Evolutionary conservation across 2,888 invertebrate species (phyloP).

Genomic region (Heteromyza rotundicornis): DNA sequence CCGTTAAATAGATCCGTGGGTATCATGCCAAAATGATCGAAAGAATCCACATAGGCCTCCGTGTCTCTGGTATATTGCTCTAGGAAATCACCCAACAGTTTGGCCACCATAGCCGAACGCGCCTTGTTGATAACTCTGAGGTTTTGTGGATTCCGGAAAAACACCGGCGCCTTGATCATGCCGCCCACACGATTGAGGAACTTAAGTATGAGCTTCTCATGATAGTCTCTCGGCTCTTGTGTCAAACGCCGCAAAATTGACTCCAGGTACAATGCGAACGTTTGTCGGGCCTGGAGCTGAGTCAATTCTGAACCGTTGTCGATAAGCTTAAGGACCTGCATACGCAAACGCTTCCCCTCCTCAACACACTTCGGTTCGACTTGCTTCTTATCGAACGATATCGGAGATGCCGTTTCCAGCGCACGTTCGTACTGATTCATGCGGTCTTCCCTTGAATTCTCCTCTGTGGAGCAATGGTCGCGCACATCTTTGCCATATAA

Average conservation of each 20-base stretch:
- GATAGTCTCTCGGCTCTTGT: conserved; percentile 56
- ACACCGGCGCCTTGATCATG: conserved; percentile 73
- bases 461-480: conserved; percentile 33
- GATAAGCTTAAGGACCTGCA: conserved; percentile 64
- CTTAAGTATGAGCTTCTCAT: conserved; percentile 71
- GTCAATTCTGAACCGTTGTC: conserved; percentile 71
- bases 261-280: conserved; percentile 79
- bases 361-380: conserved; percentile 59
- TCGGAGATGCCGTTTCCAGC: conserved; percentile 49
- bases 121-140: conserved; percentile 80
- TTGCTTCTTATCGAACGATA: conserved; percentile 53
- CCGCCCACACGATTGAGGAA: conserved; percentile 78
- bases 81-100: conserved; percentile 81
- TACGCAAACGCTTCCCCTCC: conserved; percentile 53
- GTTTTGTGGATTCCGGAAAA: conserved; percentile 65
- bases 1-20: conserved; percentile 66
- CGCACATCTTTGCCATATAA: conserved; percentile 69
- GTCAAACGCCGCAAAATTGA: conserved; percentile 75
- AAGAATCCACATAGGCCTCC: conserved; percentile 75
- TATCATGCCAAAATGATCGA: conserved; percentile 68
- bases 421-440: conserved; percentile 64
- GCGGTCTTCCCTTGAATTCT: conserved; percentile 58
- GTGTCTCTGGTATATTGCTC: conserved; percentile 84
- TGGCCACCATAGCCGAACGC: conserved; percentile 82
- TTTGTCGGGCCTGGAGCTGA: conserved; percentile 73